Percentiles rank a stretch among this genome's conserved stretches.
phyloP scores from a whole-genome alignment of 1,140 invertebrate species.

The Brachystomella parvula region DNA sequence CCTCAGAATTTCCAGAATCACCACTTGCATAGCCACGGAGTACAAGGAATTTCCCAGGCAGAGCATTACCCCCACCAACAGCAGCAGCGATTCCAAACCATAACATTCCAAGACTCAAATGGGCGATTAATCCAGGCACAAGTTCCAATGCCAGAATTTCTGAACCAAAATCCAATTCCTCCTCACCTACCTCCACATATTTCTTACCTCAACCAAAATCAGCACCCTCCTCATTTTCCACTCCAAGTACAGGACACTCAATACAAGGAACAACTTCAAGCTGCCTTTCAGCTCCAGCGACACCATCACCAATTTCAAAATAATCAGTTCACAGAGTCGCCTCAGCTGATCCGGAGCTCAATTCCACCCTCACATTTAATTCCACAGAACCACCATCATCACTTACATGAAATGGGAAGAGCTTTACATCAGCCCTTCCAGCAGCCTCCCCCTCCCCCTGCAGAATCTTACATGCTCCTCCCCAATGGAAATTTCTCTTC shows the following conservation, averaged over 20 bases:
- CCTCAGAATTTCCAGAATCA: not conserved
- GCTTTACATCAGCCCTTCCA: constrained; percentile 6
- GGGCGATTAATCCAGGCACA: constrained; percentile 19
- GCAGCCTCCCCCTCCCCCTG: not conserved
- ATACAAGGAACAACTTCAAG: constrained; percentile 17
- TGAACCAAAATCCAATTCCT: too few relatives aligned
- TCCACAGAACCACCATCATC: too few relatives aligned
- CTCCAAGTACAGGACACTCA: constrained; percentile 41
- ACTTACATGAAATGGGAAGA: too few relatives aligned
- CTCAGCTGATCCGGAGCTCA: too few relatives aligned
- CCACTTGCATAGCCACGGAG: not conserved
- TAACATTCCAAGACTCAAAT: constrained; percentile 27
- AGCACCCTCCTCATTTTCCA: constrained; percentile 62
- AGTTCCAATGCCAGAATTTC: constrained; percentile 57
- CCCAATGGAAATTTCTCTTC: too few relatives aligned
- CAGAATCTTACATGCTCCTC: constrained; percentile 11
- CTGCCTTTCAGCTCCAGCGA: constrained; percentile 1
- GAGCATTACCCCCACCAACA: not conserved
- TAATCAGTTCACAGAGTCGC: too few relatives aligned
- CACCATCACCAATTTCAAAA: too few relatives aligned
- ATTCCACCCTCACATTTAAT: too few relatives aligned
- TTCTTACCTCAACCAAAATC: too few relatives aligned
- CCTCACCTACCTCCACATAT: too few relatives aligned
- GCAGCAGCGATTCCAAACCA: constrained; percentile 7
- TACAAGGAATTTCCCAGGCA: not conserved